These are phyloP conservation scores for Petrocephalus microphthalmus DNA, from an alignment of 2,113 vertebrate genomes.

Conservation along the genomic window DNA sequence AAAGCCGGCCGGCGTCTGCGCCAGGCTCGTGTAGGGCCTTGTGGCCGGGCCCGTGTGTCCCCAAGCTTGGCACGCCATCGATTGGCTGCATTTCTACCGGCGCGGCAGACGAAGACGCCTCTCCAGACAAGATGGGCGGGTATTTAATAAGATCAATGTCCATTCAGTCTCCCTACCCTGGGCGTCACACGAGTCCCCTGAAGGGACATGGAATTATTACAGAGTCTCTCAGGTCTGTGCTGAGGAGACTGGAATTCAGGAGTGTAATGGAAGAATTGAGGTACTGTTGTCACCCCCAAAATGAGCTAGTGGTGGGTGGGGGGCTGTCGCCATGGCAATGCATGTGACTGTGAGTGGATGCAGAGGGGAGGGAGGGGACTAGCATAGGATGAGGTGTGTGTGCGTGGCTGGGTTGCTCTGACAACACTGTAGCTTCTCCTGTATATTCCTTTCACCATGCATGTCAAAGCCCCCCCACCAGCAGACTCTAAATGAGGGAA, in stretches of 20 bases:
- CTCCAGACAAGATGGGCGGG: not conserved
- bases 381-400: not conserved
- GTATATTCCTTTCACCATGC: constrained; percentile 40
- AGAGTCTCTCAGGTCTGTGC: not conserved
- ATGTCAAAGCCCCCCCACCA: constrained; percentile 41
- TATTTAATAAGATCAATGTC: not conserved
- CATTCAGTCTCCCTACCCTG: not conserved
- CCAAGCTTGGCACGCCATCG: not conserved
- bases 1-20: not conserved
- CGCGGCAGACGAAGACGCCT: not conserved
- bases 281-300: constrained; percentile 16
- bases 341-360: not conserved
- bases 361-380: constrained; percentile 15
- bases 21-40: not conserved
- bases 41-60: not conserved
- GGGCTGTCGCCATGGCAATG: constrained; percentile 1
- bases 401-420: constrained; percentile 35
- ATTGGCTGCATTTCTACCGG: not conserved
- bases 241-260: not conserved
- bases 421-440: constrained; percentile 50
- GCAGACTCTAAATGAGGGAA: constrained; percentile 61
- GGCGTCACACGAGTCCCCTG: not conserved
- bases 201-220: not conserved
- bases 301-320: not conserved
- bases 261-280: not conserved